Percentiles rank a stretch among this genome's conserved stretches.
Evolutionary conservation across 2,113 vertebrate genomes (phyloP).

Genomic region (Oceanodroma tethys): DNA sequence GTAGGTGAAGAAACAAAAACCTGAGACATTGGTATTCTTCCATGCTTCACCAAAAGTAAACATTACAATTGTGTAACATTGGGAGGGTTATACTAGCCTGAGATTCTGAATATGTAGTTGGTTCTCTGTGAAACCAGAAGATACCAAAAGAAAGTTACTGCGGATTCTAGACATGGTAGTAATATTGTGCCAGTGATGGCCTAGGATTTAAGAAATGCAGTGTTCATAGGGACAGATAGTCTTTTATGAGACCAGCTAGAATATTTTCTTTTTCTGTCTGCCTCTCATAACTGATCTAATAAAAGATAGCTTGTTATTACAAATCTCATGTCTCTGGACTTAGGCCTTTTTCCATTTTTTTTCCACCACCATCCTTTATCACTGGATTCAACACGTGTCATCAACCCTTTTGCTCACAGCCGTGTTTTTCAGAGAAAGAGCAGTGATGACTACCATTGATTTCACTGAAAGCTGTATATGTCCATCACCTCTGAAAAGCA

Average conservation of each 20-base stretch:
- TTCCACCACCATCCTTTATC: not conserved
- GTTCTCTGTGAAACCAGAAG: not conserved
- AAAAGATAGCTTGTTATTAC: not conserved
- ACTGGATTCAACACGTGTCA: not conserved
- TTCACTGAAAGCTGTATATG: not conserved
- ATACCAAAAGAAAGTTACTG: not conserved
- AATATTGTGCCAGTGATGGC: not conserved
- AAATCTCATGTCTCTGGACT: not conserved
- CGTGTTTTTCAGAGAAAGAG: not conserved
- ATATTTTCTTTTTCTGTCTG: not conserved
- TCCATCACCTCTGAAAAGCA: not conserved
- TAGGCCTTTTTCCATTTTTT: not conserved
- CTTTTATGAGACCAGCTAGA: not conserved
- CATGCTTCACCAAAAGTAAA: not conserved
- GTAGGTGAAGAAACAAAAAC: not conserved
- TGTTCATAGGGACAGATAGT: not conserved
- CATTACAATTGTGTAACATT: fast-evolving
- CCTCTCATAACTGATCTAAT: not conserved
- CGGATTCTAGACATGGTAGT: not conserved
- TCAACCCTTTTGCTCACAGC: not conserved
- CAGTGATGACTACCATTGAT: not conserved
- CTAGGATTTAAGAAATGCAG: not conserved
- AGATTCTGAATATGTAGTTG: not conserved
- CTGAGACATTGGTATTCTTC: not conserved
- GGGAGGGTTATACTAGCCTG: not conserved